phyloP scores from a whole-genome alignment of 2,888 invertebrate species.

The Melieria omissa region DNA sequence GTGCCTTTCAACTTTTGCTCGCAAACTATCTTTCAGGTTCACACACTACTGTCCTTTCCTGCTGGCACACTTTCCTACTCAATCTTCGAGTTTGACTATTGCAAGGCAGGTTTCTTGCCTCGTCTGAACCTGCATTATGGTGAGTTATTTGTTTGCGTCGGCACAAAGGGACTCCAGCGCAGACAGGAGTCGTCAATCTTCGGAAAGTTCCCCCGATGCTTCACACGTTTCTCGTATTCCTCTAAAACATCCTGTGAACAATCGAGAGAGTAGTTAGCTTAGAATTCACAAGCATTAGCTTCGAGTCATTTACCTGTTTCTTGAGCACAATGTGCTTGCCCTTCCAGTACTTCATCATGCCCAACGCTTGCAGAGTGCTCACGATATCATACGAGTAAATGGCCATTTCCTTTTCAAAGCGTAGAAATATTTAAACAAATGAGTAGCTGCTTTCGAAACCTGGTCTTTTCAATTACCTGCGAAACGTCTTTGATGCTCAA shows the following conservation, averaged over 20 bases:
- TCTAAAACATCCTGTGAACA: slow-evolving; percentile 85
- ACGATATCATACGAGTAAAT: slow-evolving; percentile 98
- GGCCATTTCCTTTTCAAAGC: slow-evolving; percentile 79
- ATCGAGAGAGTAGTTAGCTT: neutral
- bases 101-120: no score
- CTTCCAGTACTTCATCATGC: slow-evolving; percentile 99
- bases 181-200: slow-evolving; percentile 89
- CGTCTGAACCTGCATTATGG: slow-evolving; percentile 50
- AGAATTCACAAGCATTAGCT: neutral
- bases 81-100: no score
- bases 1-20: no score
- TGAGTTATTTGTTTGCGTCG: slow-evolving; percentile 66
- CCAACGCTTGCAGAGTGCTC: slow-evolving; percentile 94
- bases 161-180: slow-evolving; percentile 86
- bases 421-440: no score
- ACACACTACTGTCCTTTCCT: no score
- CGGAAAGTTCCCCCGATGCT: slow-evolving; percentile 81
- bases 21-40: no score
- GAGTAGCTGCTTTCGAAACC: neutral
- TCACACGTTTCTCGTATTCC: slow-evolving; percentile 87
- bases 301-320: slow-evolving; percentile 76
- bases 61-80: no score
- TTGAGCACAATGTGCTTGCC: slow-evolving; percentile 96
- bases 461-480: slow-evolving; percentile 58
- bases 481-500: slow-evolving; percentile 89